Percentiles rank a stretch among this genome's conserved stretches.
These are phyloP conservation scores for Pimpla rufipes DNA, from an alignment of 2,888 invertebrate genomes.

Conservation along the genomic window DNA sequence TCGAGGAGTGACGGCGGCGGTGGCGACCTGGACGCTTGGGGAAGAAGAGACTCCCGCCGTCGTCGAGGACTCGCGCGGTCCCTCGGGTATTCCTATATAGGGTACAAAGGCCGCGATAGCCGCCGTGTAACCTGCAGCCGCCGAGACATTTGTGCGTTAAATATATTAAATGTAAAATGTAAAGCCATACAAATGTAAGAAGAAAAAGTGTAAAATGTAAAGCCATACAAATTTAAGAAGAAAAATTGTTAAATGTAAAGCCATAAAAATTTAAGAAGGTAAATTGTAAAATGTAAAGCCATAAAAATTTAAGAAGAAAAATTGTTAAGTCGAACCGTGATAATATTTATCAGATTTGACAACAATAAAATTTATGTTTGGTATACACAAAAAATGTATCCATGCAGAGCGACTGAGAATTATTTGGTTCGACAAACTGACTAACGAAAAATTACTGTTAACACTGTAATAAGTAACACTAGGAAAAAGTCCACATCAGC, in stretches of 20 bases:
- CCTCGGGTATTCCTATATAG: constrained; percentile 46
- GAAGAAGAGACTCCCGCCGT: constrained; percentile 51
- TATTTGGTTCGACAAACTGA: too few relatives aligned
- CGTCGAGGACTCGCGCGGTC: constrained; percentile 23
- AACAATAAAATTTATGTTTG: neutral
- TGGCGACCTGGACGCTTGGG: constrained; percentile 54
- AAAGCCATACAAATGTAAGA: neutral
- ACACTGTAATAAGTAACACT: too few relatives aligned
- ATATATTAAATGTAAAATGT: neutral
- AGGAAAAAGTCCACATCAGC: too few relatives aligned
- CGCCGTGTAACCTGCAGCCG: neutral
- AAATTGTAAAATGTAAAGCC: too few relatives aligned
- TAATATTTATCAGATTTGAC: neutral
- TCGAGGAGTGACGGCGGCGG: constrained; percentile 45
- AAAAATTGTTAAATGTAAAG: too few relatives aligned
- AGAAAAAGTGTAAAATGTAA: too few relatives aligned
- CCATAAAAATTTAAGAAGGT: neutral
- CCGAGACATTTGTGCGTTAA: neutral
- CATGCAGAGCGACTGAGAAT: too few relatives aligned
- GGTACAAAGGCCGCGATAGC: neutral
- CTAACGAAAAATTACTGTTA: too few relatives aligned
- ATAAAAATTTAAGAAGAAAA: neutral
- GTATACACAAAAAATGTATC: too few relatives aligned
- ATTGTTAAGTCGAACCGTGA: too few relatives aligned
- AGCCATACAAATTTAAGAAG: neutral